Evolutionary conservation across 2,113 vertebrate genomes (phyloP).

Genomic region (Australoheros scitulus): DNA sequence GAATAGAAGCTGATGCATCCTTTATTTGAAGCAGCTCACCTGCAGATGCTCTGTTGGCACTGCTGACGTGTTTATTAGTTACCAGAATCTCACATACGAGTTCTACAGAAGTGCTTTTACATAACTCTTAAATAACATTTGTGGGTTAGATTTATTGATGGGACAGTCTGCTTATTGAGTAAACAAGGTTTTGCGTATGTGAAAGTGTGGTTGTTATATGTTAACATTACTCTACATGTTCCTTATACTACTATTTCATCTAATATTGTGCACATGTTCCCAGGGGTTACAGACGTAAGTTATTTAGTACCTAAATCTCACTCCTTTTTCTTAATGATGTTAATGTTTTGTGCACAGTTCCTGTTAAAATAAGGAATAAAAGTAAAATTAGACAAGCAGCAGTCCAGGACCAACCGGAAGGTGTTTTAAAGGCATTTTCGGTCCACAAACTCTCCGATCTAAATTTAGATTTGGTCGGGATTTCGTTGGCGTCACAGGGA

Average conservation of each 20-base stretch:
- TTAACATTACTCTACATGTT: neutral
- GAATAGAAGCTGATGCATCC: conserved; percentile 41
- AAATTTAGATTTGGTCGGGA: too few species aligned
- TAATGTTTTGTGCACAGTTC: neutral
- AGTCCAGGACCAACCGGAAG: too few species aligned
- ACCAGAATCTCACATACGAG: neutral
- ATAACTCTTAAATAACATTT: too few species aligned
- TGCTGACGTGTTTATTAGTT: conserved; percentile 48
- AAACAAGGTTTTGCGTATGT: neutral
- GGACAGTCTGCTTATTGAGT: neutral
- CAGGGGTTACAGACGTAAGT: neutral
- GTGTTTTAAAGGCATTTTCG: too few species aligned
- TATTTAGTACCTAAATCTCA: neutral
- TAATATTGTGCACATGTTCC: neutral
- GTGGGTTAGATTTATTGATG: neutral
- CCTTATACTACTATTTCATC: neutral
- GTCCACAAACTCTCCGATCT: too few species aligned
- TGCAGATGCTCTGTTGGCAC: conserved; percentile 28
- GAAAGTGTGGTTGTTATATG: neutral
- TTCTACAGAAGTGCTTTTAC: neutral
- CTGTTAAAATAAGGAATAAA: too few species aligned
- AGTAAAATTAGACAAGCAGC: too few species aligned
- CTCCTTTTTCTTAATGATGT: neutral
- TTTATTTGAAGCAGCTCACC: conserved; percentile 34
- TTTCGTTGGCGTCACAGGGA: too few species aligned